Conservation (phyloP, 2,113 vertebrate genomes). For the Colistium nudipinnis region DNA sequence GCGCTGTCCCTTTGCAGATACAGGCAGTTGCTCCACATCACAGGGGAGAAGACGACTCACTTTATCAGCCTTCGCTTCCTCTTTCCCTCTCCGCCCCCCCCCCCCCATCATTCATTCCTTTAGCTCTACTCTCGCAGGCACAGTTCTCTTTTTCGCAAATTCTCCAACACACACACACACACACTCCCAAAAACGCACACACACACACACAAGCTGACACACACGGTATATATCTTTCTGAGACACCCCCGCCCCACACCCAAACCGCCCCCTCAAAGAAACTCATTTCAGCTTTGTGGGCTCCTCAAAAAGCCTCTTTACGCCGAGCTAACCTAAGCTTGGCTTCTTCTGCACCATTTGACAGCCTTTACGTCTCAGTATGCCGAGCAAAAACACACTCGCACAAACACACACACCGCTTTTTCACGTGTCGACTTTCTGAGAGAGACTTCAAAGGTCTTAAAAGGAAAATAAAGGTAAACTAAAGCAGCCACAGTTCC, state of each 20-base stretch:
- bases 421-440: constrained; percentile 47
- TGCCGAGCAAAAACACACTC: constrained; percentile 65
- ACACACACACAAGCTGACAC: constrained; percentile 27
- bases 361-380: constrained; percentile 74
- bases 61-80: constrained; percentile 67
- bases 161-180: constrained; percentile 29
- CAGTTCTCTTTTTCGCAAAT: constrained; percentile 55
- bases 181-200: constrained; percentile 3
- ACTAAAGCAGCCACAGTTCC: constrained; percentile 22
- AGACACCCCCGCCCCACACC: constrained; percentile 61
- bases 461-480: background rate
- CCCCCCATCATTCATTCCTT: constrained; percentile 70
- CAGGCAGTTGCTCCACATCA: constrained; percentile 71
- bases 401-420: constrained; percentile 35
- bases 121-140: constrained; percentile 60
- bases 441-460: constrained; percentile 59
- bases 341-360: constrained; percentile 71
- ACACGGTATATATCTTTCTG: constrained; percentile 67
- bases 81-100: constrained; percentile 48
- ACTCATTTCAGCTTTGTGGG: constrained; percentile 74
- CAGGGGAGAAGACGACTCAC: constrained; percentile 67
- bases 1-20: constrained; percentile 79
- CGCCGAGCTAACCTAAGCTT: constrained; percentile 74
- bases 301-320: constrained; percentile 77
- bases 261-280: constrained; percentile 74